Evolutionary conservation across 1,140 invertebrate species (phyloP).

Genomic region (Bombus polaris): DNA sequence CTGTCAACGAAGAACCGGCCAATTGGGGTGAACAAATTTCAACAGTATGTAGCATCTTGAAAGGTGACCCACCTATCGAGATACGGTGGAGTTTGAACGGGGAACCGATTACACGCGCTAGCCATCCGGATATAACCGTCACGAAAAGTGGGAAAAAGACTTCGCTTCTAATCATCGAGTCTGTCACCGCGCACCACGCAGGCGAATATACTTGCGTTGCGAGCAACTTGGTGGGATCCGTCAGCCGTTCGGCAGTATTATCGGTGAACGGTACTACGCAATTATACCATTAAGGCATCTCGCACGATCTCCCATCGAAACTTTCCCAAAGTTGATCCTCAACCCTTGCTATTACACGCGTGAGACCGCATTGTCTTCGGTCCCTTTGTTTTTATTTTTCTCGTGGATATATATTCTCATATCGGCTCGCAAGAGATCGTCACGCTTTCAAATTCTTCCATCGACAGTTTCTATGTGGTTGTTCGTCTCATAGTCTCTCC

Average conservation of each 20-base stretch:
- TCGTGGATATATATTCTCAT: not conserved
- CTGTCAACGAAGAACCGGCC: slow-evolving; percentile 84
- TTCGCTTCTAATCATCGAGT: slow-evolving; percentile 88
- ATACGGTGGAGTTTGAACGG: slow-evolving; percentile 90
- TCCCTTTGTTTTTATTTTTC: not conserved
- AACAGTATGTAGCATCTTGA: slow-evolving; percentile 87
- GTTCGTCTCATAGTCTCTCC: slow-evolving; percentile 82
- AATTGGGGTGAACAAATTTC: slow-evolving; percentile 78
- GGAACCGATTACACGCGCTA: slow-evolving; percentile 82
- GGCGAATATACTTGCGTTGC: slow-evolving; percentile 91
- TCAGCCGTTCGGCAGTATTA: slow-evolving; percentile 86
- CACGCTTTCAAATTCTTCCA: not conserved
- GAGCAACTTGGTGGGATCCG: slow-evolving; percentile 88
- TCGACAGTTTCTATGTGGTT: slow-evolving; percentile 34
- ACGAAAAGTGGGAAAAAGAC: slow-evolving; percentile 88
- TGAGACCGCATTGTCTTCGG: not conserved
- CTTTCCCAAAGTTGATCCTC: not conserved
- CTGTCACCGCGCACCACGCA: slow-evolving; percentile 86
- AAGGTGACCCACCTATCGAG: slow-evolving; percentile 88
- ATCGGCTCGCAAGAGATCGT: not conserved
- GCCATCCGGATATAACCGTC: slow-evolving; percentile 87
- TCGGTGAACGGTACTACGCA: slow-evolving; percentile 88
- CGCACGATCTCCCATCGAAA: slow-evolving; percentile 26
- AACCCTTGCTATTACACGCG: not conserved
- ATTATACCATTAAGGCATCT: slow-evolving; percentile 39